Percentiles rank a stretch among this genome's conserved stretches.
Evolutionary conservation across 1,140 invertebrate species (phyloP).

Genomic region (Cotesia glomerata): DNA sequence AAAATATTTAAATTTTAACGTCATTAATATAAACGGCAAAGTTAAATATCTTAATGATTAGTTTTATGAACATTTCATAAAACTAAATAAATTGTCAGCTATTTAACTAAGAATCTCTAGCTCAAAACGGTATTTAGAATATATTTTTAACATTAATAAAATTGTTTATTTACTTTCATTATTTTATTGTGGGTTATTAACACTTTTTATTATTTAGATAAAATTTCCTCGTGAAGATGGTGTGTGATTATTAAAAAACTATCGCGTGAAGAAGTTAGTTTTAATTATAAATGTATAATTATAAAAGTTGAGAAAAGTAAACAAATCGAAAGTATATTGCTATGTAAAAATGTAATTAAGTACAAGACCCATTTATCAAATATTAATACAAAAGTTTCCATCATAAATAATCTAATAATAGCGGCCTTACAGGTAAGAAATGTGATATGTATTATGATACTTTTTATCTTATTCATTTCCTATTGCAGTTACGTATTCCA

Average conservation of each 20-base stretch:
- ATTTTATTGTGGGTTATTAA: not conserved
- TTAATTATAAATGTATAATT: not conserved
- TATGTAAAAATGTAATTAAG: not conserved
- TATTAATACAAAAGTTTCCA: not conserved
- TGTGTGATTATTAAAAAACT: not conserved
- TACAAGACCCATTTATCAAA: not conserved
- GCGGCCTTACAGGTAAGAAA: too few relatives aligned
- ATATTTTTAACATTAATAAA: too few relatives aligned
- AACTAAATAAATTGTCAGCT: too few relatives aligned
- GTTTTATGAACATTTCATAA: too few relatives aligned
- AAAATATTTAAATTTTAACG: too few relatives aligned
- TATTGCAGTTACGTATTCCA: too few relatives aligned
- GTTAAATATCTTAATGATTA: too few relatives aligned
- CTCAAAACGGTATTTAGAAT: too few relatives aligned
- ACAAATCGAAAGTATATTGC: constrained; percentile 10
- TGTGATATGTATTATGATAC: not conserved
- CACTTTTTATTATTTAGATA: constrained; percentile 1
- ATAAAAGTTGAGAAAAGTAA: constrained; percentile 5
- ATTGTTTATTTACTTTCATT: too few relatives aligned
- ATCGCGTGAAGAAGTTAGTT: constrained; percentile 20
- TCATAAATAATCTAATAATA: not conserved
- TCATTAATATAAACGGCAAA: too few relatives aligned
- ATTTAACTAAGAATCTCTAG: too few relatives aligned
- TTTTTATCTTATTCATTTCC: too few relatives aligned
- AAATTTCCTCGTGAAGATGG: not conserved